phyloP scores from a whole-genome alignment of 2,888 invertebrate genomes.

The Acronicta psi region DNA sequence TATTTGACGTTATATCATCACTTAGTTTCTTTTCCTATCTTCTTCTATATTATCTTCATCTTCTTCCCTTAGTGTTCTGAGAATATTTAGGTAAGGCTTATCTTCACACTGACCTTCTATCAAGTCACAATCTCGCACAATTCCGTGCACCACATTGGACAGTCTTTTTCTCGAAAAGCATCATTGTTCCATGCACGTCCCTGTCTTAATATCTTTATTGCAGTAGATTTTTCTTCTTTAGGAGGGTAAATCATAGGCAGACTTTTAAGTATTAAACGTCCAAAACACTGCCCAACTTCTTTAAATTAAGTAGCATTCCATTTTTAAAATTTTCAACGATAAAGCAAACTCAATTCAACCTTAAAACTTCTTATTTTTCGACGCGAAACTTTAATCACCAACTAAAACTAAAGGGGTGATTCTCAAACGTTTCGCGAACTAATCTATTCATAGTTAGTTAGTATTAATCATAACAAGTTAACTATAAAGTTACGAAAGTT shows the following conservation, averaged over 20 bases:
- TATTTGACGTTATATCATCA: too few relatives aligned
- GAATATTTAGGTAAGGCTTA: not conserved
- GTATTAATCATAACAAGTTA: slow-evolving; percentile 60
- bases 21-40: too few relatives aligned
- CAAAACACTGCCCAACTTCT: not conserved
- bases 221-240: too few relatives aligned
- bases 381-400: slow-evolving; percentile 40
- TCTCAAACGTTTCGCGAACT: slow-evolving; percentile 48
- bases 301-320: not conserved
- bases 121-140: too few relatives aligned
- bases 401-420: slow-evolving; percentile 44
- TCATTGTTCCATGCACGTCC: too few relatives aligned
- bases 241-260: too few relatives aligned
- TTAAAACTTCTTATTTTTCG: slow-evolving; percentile 9
- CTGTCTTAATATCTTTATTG: too few relatives aligned
- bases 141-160: too few relatives aligned
- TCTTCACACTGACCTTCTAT: not conserved
- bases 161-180: too few relatives aligned
- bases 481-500: slow-evolving; percentile 56
- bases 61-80: not conserved
- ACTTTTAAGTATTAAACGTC: too few relatives aligned
- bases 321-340: not conserved
- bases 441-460: slow-evolving; percentile 62
- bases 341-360: not conserved
- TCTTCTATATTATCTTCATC: too few relatives aligned